A percentile compares a stretch with the other conserved stretches of the same genome.
phyloP scores from a whole-genome alignment of 2,113 vertebrate genomes.

The Sander vitreus region DNA sequence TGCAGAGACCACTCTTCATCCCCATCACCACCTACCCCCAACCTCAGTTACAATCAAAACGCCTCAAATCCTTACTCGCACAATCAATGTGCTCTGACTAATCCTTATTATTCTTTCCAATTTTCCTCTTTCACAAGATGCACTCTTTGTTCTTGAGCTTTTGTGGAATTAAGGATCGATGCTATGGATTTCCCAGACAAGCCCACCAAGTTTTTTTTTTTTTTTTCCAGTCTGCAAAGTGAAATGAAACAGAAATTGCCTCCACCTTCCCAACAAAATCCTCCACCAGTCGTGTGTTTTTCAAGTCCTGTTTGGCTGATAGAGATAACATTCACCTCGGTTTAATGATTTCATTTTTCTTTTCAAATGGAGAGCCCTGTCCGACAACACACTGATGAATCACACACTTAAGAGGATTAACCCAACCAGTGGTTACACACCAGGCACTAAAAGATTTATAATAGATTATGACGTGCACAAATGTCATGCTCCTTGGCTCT shows the following conservation, averaged over 20 bases:
- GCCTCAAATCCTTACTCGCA: neutral
- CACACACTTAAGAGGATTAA: slow-evolving; percentile 43
- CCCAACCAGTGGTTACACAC: slow-evolving; percentile 13
- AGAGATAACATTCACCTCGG: slow-evolving; percentile 12
- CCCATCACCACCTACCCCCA: neutral
- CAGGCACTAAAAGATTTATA: slow-evolving; percentile 26
- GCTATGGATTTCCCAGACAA: slow-evolving; percentile 60
- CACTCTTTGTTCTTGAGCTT: slow-evolving; percentile 51
- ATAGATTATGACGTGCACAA: slow-evolving; percentile 24
- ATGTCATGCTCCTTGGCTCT: slow-evolving; percentile 20
- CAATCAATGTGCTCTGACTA: slow-evolving; percentile 33
- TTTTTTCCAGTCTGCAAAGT: slow-evolving; percentile 16
- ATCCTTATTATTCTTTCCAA: slow-evolving; percentile 27
- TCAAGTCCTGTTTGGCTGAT: slow-evolving; percentile 17
- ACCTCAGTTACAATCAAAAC: slow-evolving; percentile 37
- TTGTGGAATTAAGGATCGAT: slow-evolving; percentile 62
- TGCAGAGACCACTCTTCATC: neutral
- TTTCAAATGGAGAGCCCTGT: slow-evolving; percentile 12
- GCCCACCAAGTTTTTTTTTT: neutral
- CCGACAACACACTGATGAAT: slow-evolving; percentile 21
- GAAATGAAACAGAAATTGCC: slow-evolving; percentile 41
- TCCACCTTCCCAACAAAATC: neutral
- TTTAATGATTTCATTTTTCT: slow-evolving; percentile 36
- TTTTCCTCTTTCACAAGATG: slow-evolving; percentile 39
- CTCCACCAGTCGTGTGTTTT: neutral